Base-by-base conservation (phyloP, 1,140 invertebrate species). In the Lepidotrigona ventralis region DNA sequence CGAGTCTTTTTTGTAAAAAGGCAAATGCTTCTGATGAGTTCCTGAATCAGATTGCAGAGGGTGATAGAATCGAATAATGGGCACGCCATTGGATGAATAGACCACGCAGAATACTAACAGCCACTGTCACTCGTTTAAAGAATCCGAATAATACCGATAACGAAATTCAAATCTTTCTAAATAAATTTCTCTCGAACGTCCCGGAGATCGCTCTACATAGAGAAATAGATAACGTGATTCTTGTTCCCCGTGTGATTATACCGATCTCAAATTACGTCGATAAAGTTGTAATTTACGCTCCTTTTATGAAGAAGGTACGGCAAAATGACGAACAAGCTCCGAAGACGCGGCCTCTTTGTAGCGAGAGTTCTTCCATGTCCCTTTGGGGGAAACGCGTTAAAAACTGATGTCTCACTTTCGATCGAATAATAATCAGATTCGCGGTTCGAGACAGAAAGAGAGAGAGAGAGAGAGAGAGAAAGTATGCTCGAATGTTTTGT, bases 211-310 rank as follows among this genome's bases (percentile, higher is more conserved):
- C 11, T 21, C 23, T 17, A 46, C 33, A 33, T 2, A 39, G 19
- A 8, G 19, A 23, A 76, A 6, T 4, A 39, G 4, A 6, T 39
- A 56, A 39, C 23, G 19, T 54, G 33, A 33, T 33, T 56, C 26
- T 51, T 23, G 26, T 74, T 15, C 21, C 14, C 29, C 3, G 58
- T 58, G 26, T 33, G 21, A 23, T 21, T 46, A n/a, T n/a, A 63
- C 26, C 56, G 56, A 21, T 17, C 23, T 63, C 33, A 17, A 26
- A 29, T 76, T 76, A 26, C 33, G 21, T 46, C 15, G 74, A 46
- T 63, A 46, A 76, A 63, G 58, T 63, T 63, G 60, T 76, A 76
- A 76, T 76, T 76, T 76, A 56, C 74, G 74, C n/a, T 39, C 6
- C 23, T 60, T n/a, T 12, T 8, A 39, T 9, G 56, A 33, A 76